A percentile compares a stretch with the other conserved stretches of the same genome.
Conservation (phyloP, 2,797 vertebrate species). For the Lithobates sylvaticus region DNA sequence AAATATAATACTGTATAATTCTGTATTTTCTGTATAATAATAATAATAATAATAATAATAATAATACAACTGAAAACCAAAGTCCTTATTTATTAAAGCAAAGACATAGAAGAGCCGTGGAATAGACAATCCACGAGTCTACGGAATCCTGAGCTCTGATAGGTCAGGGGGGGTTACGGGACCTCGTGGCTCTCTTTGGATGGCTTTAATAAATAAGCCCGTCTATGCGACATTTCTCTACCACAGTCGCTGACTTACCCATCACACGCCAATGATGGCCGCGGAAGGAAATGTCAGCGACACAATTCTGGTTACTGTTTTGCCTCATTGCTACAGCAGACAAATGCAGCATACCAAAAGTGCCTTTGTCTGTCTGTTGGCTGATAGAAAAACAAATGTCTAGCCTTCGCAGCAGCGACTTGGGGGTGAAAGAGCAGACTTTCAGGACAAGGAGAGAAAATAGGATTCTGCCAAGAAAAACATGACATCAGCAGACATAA, state of each 20-base stretch:
- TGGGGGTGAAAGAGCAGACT: constrained; percentile 20
- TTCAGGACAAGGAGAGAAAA: constrained; percentile 34
- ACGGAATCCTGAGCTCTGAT: too few species aligned
- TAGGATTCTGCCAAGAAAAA: constrained; percentile 41
- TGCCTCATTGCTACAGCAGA: constrained; percentile 25
- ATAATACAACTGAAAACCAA: too few species aligned
- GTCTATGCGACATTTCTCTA: not conserved
- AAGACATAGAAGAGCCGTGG: too few species aligned
- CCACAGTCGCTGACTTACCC: not conserved
- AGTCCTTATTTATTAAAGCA: too few species aligned
- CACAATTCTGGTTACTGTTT: constrained; percentile 30
- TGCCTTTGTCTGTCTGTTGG: constrained; percentile 19
- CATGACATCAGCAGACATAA: constrained; percentile 35
- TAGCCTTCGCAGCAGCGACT: constrained; percentile 29
- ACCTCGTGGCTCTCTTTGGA: too few species aligned
- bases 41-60: too few species aligned
- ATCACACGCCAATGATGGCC: not conserved
- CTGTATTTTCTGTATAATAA: too few species aligned
- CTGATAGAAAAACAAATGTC: constrained; percentile 40
- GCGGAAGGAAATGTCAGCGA: not conserved
- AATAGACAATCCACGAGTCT: too few species aligned
- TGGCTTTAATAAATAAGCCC: too few species aligned
- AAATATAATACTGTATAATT: too few species aligned
- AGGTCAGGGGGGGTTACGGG: too few species aligned
- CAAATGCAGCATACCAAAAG: constrained; percentile 36